Conservation (phyloP, 1,140 invertebrate genomes). For the Metopolophium dirhodum region DNA sequence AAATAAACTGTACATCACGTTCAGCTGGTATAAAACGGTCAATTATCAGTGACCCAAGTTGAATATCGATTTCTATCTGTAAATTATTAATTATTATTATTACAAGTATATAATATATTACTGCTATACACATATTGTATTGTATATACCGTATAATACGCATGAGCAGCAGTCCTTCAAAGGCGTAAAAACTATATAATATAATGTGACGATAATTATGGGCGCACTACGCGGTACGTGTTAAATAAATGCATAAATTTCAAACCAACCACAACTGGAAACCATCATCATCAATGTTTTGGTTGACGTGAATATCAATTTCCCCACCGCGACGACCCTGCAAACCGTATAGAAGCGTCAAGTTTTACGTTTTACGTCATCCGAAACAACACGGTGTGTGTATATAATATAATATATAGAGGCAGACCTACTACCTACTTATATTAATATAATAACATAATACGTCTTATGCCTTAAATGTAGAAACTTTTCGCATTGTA, state of each 20-base stretch:
- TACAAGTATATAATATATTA: not conserved
- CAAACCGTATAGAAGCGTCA: not conserved
- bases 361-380: slow-evolving; percentile 37
- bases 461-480: not conserved
- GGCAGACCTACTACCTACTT: not conserved
- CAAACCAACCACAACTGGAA: not conserved
- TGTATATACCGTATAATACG: too few species aligned
- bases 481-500: slow-evolving; percentile 52
- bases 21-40: slow-evolving; percentile 8
- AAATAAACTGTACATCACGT: slow-evolving; percentile 26
- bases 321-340: not conserved
- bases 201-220: not conserved
- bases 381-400: not conserved
- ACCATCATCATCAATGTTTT: not conserved
- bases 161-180: not conserved
- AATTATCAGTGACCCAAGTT: slow-evolving; percentile 42
- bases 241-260: slow-evolving; percentile 36
- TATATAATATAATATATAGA: not conserved
- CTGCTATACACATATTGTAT: not conserved
- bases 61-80: slow-evolving; percentile 44
- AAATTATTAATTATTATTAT: slow-evolving; percentile 14
- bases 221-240: not conserved
- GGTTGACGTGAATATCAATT: slow-evolving; percentile 44
- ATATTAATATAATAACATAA: not conserved
- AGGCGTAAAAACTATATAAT: not conserved